Evolutionary conservation across 2,797 vertebrate genomes (phyloP).

Genomic region (Xenops minutus): DNA sequence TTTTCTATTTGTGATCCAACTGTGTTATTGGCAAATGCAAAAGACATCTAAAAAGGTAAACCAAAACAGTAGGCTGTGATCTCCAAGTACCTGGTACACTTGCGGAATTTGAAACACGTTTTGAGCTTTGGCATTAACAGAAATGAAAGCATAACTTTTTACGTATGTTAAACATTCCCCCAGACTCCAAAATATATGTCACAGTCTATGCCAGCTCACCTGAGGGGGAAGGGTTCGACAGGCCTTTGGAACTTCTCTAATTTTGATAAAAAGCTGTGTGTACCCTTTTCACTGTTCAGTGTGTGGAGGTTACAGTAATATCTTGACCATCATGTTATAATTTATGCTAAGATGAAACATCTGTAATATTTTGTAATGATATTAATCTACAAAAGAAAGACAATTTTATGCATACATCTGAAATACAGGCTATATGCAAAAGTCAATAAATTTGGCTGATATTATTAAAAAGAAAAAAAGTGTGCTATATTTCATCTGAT

Average conservation of each 20-base stretch:
- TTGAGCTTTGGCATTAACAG: constrained; percentile 9
- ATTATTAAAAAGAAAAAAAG: neutral
- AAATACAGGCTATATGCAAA: neutral
- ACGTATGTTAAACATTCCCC: neutral
- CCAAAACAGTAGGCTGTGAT: constrained; percentile 4
- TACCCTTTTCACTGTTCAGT: neutral
- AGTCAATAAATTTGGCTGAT: neutral
- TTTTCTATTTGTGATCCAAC: neutral
- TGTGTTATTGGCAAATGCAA: neutral
- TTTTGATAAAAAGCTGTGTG: neutral
- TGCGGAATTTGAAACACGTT: constrained; percentile 9
- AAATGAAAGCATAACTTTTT: constrained; percentile 27
- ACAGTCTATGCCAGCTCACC: neutral
- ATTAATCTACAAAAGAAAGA: constrained; percentile 19
- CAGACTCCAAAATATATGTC: constrained; percentile 9
- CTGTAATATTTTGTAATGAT: constrained; percentile 1
- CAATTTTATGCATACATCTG: neutral
- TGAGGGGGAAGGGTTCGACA: neutral
- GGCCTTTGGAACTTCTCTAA: neutral
- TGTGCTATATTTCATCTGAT: neutral
- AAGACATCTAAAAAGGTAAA: constrained; percentile 16
- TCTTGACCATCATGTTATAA: neutral
- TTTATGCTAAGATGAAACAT: constrained; percentile 5
- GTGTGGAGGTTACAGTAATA: neutral
- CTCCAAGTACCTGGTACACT: neutral